Conservation (phyloP, 1,140 invertebrate species). For the Lerema accius region DNA sequence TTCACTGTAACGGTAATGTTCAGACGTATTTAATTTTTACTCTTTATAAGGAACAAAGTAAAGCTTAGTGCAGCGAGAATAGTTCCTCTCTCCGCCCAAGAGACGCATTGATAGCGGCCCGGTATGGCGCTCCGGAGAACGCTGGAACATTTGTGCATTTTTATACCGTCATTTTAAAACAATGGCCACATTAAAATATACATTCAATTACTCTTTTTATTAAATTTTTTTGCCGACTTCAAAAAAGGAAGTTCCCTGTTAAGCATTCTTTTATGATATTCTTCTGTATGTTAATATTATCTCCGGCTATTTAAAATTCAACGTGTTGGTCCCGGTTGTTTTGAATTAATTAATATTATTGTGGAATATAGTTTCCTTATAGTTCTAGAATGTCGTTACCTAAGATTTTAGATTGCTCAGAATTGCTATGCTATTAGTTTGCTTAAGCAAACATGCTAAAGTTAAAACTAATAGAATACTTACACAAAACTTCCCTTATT, state of each 20-base stretch:
- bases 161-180: constrained; percentile 10
- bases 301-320: no score
- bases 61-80: constrained; percentile 45
- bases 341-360: no score
- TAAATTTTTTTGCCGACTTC: neutral
- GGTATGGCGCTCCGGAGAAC: constrained; percentile 36
- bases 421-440: no score
- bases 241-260: neutral
- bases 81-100: constrained; percentile 55
- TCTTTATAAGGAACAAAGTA: constrained; percentile 34
- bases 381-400: no score
- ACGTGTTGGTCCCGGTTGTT: no score
- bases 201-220: constrained; percentile 6
- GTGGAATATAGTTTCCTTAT: no score
- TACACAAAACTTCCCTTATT: no score
- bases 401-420: no score
- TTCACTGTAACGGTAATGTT: constrained; percentile 18
- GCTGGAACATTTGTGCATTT: constrained; percentile 12
- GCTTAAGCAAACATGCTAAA: no score
- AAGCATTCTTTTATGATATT: neutral
- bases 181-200: constrained; percentile 5
- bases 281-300: neutral
- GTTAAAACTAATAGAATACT: no score
- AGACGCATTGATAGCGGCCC: constrained; percentile 44
- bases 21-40: constrained; percentile 47